phyloP scores from a whole-genome alignment of 35 echinoderm and acorn worm species.

The Chiridota heheva region DNA sequence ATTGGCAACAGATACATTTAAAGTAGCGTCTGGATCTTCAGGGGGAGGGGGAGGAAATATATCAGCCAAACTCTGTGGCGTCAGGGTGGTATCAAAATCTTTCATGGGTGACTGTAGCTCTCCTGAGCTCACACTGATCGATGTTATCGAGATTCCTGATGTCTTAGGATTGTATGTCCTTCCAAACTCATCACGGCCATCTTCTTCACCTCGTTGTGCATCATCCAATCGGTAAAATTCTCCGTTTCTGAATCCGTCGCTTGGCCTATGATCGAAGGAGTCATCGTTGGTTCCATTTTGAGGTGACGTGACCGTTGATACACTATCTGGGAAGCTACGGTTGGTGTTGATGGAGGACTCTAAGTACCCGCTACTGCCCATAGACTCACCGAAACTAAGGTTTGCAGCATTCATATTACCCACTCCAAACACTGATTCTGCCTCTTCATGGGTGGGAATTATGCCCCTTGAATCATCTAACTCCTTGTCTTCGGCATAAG shows the following conservation, averaged over 20 bases:
- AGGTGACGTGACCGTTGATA: too few species aligned
- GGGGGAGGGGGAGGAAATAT: conserved; percentile 4
- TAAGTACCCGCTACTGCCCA: conserved; percentile 39
- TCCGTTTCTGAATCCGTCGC: background rate
- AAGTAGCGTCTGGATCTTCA: conserved; percentile 1
- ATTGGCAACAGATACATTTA: conserved; percentile 4
- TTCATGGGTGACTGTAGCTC: background rate
- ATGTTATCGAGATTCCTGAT: background rate
- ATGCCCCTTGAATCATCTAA: conserved; percentile 31
- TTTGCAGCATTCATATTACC: conserved; percentile 9
- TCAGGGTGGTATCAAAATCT: conserved; percentile 8
- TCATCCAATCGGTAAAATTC: background rate
- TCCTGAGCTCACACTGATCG: background rate
- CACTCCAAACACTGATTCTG: conserved; percentile 76
- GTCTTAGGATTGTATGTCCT: conserved; percentile 13
- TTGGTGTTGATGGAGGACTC: conserved; percentile 16
- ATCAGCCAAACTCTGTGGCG: background rate
- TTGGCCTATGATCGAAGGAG: background rate
- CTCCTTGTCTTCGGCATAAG: background rate
- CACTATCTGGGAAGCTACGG: conserved; percentile 1
- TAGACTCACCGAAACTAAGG: conserved; percentile 36
- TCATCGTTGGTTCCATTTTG: background rate
- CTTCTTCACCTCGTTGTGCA: background rate
- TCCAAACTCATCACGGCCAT: background rate
- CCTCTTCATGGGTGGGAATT: conserved; percentile 79